Percentiles rank a stretch among this genome's conserved stretches.
Evolutionary conservation across 2,797 vertebrate species (phyloP).

Genomic region (Hippoglossus hippoglossus): DNA sequence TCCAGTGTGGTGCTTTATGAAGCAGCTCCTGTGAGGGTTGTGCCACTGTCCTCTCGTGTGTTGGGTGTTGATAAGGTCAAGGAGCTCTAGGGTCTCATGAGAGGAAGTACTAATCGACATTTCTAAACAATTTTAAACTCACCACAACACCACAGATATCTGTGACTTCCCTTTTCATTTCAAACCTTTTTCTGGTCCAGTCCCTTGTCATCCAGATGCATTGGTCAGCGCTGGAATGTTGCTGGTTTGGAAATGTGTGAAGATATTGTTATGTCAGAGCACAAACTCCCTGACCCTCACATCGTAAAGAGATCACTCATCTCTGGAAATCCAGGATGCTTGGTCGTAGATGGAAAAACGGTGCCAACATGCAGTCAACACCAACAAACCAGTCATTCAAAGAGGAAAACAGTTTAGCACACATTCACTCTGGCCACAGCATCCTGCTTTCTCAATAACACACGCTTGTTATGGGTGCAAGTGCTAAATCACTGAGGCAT

Average conservation of each 20-base stretch:
- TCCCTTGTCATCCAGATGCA: conserved; percentile 48
- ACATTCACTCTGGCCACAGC: conserved; percentile 40
- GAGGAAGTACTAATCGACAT: conserved; percentile 33
- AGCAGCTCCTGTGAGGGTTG: neutral
- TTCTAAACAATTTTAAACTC: conserved; percentile 46
- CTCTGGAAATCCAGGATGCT: conserved; percentile 43
- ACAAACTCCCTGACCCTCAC: conserved; percentile 43
- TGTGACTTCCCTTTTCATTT: conserved; percentile 39
- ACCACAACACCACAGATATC: conserved; percentile 67
- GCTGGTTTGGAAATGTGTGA: conserved; percentile 76
- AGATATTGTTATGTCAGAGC: conserved; percentile 48
- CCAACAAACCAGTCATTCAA: conserved; percentile 56
- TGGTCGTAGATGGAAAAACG: conserved; percentile 42
- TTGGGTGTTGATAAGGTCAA: conserved; percentile 45
- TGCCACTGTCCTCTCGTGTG: neutral
- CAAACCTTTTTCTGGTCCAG: conserved; percentile 34
- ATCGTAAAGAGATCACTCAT: conserved; percentile 62
- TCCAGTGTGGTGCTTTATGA: no score
- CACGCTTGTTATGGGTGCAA: conserved; percentile 28
- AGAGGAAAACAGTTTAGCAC: conserved; percentile 51
- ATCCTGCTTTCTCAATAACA: conserved; percentile 37
- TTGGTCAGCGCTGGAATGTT: conserved; percentile 65
- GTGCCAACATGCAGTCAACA: conserved; percentile 63
- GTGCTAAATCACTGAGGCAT: conserved; percentile 4
- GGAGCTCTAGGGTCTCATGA: neutral